Base-by-base conservation (phyloP, 2,113 vertebrate genomes). In the Addax nasomaculatus region DNA sequence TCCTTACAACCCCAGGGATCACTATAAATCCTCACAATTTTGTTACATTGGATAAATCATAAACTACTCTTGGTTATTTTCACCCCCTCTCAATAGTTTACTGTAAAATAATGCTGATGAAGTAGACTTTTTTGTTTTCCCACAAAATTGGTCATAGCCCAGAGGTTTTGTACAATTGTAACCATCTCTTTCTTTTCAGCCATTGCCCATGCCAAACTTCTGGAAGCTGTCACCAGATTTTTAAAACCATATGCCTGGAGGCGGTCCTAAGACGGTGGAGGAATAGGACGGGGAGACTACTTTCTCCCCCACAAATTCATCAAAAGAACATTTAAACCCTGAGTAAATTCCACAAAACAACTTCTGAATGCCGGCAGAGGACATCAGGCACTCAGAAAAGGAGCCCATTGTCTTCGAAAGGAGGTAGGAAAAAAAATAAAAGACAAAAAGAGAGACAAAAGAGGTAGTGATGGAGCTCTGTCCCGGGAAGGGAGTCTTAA, bases 1-100 rank as follows among this genome's bases (percentile, higher is more conserved):
- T 93, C 39, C 67, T 85, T 57, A 47, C 33, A 90, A 43, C 33
- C n/a, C 33, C 39, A 86, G 49, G 58, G 67, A 57, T 90, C 85
- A 85, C n/a, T 96, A 29, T 85, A 79, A 90, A 94, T 90, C 79
- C 27, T 86, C 51, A 90, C 57, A 85, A 39, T 58, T 96, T 80
- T 90, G 70, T 70, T 96, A 53, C 33, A 70, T 58, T 57, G 3
- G 11, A n/a, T 45, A 67, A 90, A 2, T 80, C 57, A 70, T 45
- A 58, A 57, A 67, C 58, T 67, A 67, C 36, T 88, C 80, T 11
- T 64, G 47, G 30, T 36, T 87, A 79, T 85, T 85, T 85, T 85
- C 39, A 85, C 33, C 43, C 12, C 27, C 30, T 70, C 67, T 96
- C 49, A 86, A 55, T 85, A 79, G 85, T 21, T 90, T 70, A 49